Evolutionary conservation across 2,888 invertebrate species (phyloP).

Genomic region (Temnothorax unifasciatus): DNA sequence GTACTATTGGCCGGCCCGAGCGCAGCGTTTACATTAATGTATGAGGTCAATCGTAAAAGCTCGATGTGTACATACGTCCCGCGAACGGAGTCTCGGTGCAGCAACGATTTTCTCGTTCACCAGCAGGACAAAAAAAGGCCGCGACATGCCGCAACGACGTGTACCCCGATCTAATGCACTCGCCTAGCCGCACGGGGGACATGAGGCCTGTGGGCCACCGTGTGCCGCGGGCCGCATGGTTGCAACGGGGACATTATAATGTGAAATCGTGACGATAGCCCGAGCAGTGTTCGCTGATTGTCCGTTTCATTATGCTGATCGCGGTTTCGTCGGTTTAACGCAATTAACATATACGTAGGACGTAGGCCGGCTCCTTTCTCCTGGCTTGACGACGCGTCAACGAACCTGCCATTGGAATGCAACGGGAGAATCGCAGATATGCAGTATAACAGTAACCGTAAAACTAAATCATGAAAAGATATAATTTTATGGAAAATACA

Average conservation of each 20-base stretch:
- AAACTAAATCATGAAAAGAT: neutral
- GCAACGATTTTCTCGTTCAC: slow-evolving; percentile 80
- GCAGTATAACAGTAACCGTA: slow-evolving; percentile 33
- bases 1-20: slow-evolving; percentile 57
- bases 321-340: slow-evolving; percentile 70
- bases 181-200: slow-evolving; percentile 70
- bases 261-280: slow-evolving; percentile 75
- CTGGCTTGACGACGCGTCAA: slow-evolving; percentile 10
- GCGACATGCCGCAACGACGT: slow-evolving; percentile 77
- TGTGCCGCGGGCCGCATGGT: slow-evolving; percentile 54
- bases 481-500: neutral
- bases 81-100: slow-evolving; percentile 76
- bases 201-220: slow-evolving; percentile 55
- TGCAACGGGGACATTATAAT: slow-evolving; percentile 70
- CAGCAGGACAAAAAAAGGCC: slow-evolving; percentile 70
- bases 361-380: slow-evolving; percentile 47
- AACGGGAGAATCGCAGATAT: slow-evolving; percentile 32
- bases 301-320: slow-evolving; percentile 77
- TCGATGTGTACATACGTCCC: slow-evolving; percentile 85
- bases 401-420: slow-evolving; percentile 47
- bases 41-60: slow-evolving; percentile 85
- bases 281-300: slow-evolving; percentile 67
- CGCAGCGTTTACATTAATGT: slow-evolving; percentile 85
- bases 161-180: slow-evolving; percentile 77
- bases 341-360: slow-evolving; percentile 72